Conservation (phyloP, 1,140 invertebrate genomes). For the Dufourea novaeangliae region DNA sequence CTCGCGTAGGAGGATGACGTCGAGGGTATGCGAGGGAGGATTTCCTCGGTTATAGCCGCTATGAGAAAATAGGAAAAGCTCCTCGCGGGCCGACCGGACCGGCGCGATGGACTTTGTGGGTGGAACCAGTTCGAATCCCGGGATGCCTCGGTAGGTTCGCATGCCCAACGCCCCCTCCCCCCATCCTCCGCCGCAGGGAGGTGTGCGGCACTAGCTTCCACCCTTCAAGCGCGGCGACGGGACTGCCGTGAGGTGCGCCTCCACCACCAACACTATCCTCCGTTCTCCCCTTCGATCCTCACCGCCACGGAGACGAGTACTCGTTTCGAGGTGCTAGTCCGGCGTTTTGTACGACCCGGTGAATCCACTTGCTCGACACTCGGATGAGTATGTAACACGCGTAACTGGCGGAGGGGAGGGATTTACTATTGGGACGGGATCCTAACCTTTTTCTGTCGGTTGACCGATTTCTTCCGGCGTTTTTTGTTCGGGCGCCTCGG, state of each 20-base stretch:
- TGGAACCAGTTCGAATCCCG: constrained; percentile 80
- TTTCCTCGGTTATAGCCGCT: constrained; percentile 56
- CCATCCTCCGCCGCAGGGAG: constrained; percentile 60
- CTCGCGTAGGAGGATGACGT: constrained; percentile 55
- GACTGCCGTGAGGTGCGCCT: constrained; percentile 44
- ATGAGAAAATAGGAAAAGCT: constrained; percentile 74
- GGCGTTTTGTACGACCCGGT: constrained; percentile 63
- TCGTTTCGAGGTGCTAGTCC: constrained; percentile 64
- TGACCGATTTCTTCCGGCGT: constrained; percentile 25
- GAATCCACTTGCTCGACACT: constrained; percentile 65
- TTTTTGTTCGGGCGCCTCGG: neutral
- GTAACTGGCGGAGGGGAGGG: constrained; percentile 14
- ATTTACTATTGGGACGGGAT: constrained; percentile 54
- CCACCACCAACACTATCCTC: constrained; percentile 39
- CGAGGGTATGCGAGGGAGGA: constrained; percentile 26
- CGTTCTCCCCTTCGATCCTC: constrained; percentile 48
- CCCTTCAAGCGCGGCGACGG: constrained; percentile 52
- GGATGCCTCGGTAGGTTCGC: constrained; percentile 72
- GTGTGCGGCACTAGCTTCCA: constrained; percentile 62
- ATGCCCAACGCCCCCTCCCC: constrained; percentile 74
- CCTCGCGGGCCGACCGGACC: constrained; percentile 76
- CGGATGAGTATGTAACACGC: constrained; percentile 47
- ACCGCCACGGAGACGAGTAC: constrained; percentile 37
- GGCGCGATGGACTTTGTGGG: constrained; percentile 81
- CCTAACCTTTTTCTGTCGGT: neutral